phyloP scores from a whole-genome alignment of 2,113 vertebrate genomes.

The Menidia beryllina region DNA sequence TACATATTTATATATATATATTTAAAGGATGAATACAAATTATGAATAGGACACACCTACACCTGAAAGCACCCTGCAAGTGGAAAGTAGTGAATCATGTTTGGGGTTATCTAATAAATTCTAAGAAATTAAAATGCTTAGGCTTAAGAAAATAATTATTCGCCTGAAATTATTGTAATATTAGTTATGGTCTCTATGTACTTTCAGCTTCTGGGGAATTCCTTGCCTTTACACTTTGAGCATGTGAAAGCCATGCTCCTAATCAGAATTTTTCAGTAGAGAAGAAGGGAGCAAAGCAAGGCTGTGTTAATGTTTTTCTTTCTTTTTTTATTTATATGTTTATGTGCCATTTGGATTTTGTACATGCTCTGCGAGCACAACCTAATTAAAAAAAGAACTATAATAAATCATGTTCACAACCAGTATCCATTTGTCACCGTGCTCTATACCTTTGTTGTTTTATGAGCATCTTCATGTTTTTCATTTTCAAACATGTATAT shows the following conservation, averaged over 20 bases:
- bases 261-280: conserved; percentile 15
- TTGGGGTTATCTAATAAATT: not conserved
- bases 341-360: conserved; percentile 57
- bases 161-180: conserved; percentile 15
- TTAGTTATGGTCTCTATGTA: not conserved
- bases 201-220: conserved; percentile 6
- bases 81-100: conserved; percentile 2
- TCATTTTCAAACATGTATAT: not conserved
- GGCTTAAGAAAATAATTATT: not conserved
- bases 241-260: conserved; percentile 10
- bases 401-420: conserved; percentile 40
- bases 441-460: not conserved
- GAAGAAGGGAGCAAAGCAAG: conserved; percentile 59
- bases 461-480: not conserved
- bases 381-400: conserved; percentile 13
- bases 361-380: conserved; percentile 51
- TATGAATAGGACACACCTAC: not conserved
- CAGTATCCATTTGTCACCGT: not conserved
- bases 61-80: not conserved
- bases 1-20: conserved; percentile 15
- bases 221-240: conserved; percentile 2
- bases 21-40: conserved; percentile 17
- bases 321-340: conserved; percentile 66
- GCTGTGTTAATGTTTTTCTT: conserved; percentile 37
- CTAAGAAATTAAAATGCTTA: not conserved